These are phyloP conservation scores for Idaea dimidiata DNA, from an alignment of 2,888 invertebrate genomes.

Conservation along the genomic window DNA sequence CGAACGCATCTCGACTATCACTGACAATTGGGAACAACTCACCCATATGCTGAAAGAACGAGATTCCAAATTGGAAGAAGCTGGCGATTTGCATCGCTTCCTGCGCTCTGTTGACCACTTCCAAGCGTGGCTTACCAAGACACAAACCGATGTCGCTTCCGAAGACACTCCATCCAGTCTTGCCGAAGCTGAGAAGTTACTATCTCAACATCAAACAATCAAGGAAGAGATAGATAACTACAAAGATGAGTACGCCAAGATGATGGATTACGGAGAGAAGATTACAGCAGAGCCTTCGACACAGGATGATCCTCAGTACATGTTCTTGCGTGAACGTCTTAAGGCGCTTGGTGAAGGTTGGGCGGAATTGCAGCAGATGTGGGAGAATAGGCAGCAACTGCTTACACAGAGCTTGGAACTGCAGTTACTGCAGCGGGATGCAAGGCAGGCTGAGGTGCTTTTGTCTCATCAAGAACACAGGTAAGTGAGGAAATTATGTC, in stretches of 20 bases:
- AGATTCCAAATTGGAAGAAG: constrained; percentile 98
- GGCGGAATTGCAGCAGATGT: constrained; percentile 99
- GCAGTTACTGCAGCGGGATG: constrained; percentile 97
- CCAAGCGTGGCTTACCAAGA: constrained; percentile 99
- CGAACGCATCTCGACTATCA: constrained; percentile 94
- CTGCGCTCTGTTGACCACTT: constrained; percentile 99
- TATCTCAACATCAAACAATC: constrained; percentile 98
- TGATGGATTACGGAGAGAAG: constrained; percentile 99
- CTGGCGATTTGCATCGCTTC: constrained; percentile 98
- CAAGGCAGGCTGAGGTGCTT: constrained; percentile 97
- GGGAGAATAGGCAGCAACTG: constrained; percentile 98
- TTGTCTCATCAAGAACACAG: constrained; percentile 99
- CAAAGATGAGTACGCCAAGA: constrained; percentile 97
- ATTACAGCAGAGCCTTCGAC: constrained; percentile 93
- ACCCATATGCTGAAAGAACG: constrained; percentile 98
- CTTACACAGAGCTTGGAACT: constrained; percentile 96
- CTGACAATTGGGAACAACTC: constrained; percentile 96
- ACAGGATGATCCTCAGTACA: constrained; percentile 98
- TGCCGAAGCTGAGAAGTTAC: constrained; percentile 97
- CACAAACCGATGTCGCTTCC: constrained; percentile 99
- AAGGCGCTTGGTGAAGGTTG: constrained; percentile 99
- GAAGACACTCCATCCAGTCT: constrained; percentile 95
- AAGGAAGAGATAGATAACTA: constrained; percentile 99
- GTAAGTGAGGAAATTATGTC: constrained; percentile 29
- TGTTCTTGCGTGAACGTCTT: constrained; percentile 99